Base-by-base conservation (phyloP, 2,888 invertebrate species). In the Elmis aenea region DNA sequence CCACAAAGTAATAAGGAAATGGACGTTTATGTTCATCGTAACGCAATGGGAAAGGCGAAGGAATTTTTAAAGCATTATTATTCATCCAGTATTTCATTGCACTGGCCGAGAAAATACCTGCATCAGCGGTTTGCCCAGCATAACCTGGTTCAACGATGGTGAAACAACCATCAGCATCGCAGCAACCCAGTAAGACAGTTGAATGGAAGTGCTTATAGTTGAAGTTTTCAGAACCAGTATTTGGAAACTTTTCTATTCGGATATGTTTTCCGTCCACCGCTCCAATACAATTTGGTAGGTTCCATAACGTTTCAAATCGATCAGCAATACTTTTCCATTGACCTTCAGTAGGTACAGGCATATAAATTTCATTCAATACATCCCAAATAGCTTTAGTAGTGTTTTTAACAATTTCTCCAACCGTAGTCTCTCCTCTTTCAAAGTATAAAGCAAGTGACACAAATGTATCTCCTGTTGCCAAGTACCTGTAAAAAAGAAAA, bases 101-200 rank as follows among this genome's bases (percentile, higher is more conserved):
- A 24, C 42, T 46, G 14, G 45, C 43, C 20, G 26, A 23, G 38
- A 51, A 58, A 22, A 34, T 34, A 13, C 20, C 13, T 10, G 14
- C 13, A 27, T 16, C 27, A 27, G 16, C 18, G 14, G 15, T 27
- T n/a, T 22, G 18, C 13, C 27, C 10, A 27, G 27, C 27, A 18
- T 13, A 46, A 34, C 55, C 50, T 24, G 44, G 21, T 46, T 54
- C 51, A 26, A 54, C 42, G 8, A 45, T 42, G 3, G 48, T 49
- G 37, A 56, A 56, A 38, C n/a, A n/a, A n/a, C n/a, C n/a, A n/a
- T 55, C 52, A 9, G 54, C 53, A 46, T 55, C 52, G 25, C 48
- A 42, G 26, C 46, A 45, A 6, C 44, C 48, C 45, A 55, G 14
- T 32, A 59, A 37, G 4, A 55, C 51, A 28, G 48, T 48, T 10